Percentiles rank a stretch among this genome's conserved stretches.
Conservation (phyloP, 2,113 vertebrate species). For the Podilymbus podiceps region DNA sequence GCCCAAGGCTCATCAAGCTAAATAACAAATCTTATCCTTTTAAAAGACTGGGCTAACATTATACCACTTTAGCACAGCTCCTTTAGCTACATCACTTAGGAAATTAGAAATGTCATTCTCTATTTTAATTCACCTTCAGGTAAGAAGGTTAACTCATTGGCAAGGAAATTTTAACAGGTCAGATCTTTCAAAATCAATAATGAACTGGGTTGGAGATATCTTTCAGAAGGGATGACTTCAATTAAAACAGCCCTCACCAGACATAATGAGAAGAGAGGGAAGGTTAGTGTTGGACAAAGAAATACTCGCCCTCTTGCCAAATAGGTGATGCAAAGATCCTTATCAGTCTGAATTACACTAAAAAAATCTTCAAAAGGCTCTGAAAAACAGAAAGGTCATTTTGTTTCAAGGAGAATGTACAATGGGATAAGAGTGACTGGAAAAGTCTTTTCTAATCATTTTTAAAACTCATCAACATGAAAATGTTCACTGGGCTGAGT, state of each 20-base stretch:
- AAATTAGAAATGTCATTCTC: conserved; percentile 68
- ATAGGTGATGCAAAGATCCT: conserved; percentile 6
- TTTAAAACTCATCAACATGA: not conserved
- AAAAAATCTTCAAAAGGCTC: conserved; percentile 42
- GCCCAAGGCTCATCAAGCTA: not conserved
- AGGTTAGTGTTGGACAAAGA: conserved; percentile 53
- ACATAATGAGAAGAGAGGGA: conserved; percentile 42
- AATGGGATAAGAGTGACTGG: not conserved
- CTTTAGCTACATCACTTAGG: conserved; percentile 37
- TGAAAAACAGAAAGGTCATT: conserved; percentile 42
- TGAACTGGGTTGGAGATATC: conserved; percentile 47
- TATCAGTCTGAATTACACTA: conserved; percentile 33
- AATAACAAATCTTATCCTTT: conserved; percentile 22
- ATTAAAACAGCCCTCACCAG: conserved; percentile 62
- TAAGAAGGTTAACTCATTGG: conserved; percentile 63
- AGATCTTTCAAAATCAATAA: conserved; percentile 71
- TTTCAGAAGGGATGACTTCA: conserved; percentile 60
- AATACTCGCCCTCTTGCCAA: not conserved
- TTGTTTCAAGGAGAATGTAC: conserved; percentile 34
- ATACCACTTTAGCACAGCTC: not conserved
- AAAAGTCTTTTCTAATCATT: not conserved
- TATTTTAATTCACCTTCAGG: conserved; percentile 66
- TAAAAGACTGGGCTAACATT: conserved; percentile 25
- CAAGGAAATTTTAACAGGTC: conserved; percentile 57
- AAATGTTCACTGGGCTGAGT: not conserved